A percentile compares a stretch with the other conserved stretches of the same genome.
Evolutionary conservation across 2,113 vertebrate genomes (phyloP).

Genomic region (Butastur rufipennis): DNA sequence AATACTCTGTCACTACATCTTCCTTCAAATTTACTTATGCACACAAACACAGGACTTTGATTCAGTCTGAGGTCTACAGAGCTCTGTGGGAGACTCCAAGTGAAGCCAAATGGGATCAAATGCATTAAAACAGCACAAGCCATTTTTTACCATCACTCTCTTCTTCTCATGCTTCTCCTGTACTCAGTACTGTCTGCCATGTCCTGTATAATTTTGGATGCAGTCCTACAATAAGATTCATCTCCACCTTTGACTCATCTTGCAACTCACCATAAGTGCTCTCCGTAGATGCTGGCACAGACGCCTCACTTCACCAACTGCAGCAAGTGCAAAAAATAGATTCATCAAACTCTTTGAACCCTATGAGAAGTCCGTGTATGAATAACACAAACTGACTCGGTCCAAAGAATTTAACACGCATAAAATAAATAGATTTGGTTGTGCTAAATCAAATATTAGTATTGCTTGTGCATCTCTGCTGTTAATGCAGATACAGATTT

Average conservation of each 20-base stretch:
- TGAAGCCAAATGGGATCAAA: neutral
- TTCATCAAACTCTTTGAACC: neutral
- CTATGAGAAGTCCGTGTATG: fast-evolving
- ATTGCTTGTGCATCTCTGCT: neutral
- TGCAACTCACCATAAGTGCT: neutral
- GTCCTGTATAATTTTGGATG: neutral
- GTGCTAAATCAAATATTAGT: neutral
- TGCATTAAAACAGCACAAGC: neutral
- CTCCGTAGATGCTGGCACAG: neutral
- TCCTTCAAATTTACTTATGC: neutral
- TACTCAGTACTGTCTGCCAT: fast-evolving
- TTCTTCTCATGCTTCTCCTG: neutral
- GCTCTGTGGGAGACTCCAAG: neutral
- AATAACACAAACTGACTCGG: too few relatives aligned
- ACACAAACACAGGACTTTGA: fast-evolving
- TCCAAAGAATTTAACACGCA: neutral
- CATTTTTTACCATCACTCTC: too few relatives aligned
- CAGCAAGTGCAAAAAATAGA: fast-evolving
- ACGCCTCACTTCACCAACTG: neutral
- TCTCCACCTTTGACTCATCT: neutral
- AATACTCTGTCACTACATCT: too few relatives aligned
- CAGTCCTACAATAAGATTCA: neutral
- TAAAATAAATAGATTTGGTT: neutral
- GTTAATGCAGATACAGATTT: neutral
- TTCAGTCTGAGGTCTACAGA: neutral